Base-by-base conservation (phyloP, 2,113 vertebrate genomes). In the Orthonyx spaldingii region DNA sequence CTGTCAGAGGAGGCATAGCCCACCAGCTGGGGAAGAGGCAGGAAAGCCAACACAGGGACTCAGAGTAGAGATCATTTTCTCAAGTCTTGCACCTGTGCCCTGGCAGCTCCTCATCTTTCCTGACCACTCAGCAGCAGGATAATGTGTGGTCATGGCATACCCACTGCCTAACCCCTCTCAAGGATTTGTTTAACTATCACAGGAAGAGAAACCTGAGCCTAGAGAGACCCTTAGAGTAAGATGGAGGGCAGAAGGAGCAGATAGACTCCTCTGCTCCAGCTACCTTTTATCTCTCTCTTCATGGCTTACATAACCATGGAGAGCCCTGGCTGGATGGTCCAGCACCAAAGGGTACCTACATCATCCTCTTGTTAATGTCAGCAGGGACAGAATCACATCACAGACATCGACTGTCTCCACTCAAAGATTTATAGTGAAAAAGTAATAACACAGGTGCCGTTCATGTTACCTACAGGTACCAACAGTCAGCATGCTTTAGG, bases 381-480 rank as follows among this genome's bases (percentile, higher is more conserved):
- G 3, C 37, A 42, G 50, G 32, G 46, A 24, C 9, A 55, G 33
- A 80, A 87, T 72, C 56, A 55, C 49, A 42, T 44, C 49, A 68
- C 33, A 79, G 75, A 19, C 13, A 57, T 7, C 0, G 1, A 3
- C 15, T 21, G 33, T 46, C 35, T 81, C 30, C 47, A 19, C 12
- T 66, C 33, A 35, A 16, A 18, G 21, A 52, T n/a, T 77, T 24
- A 32, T 23, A 10, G 26, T 61, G 39, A 70, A 46, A 71, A 80
- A 86, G 16, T 28, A 76, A 0, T 26, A 55, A 30, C 24, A 35
- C 3, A 3, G 24, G 28, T 53, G 10, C 19, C 5, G 1, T 55
- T 70, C 27, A 5, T 35, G 46, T 32, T 41, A 19, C 2, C 1
- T 42, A 18, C 17, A 42, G 28, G 16, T 57, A 33, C 28, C 35